Percentiles rank a stretch among this genome's conserved stretches.
Conservation (phyloP, 2,113 vertebrate genomes). For the Aythya baeri region DNA sequence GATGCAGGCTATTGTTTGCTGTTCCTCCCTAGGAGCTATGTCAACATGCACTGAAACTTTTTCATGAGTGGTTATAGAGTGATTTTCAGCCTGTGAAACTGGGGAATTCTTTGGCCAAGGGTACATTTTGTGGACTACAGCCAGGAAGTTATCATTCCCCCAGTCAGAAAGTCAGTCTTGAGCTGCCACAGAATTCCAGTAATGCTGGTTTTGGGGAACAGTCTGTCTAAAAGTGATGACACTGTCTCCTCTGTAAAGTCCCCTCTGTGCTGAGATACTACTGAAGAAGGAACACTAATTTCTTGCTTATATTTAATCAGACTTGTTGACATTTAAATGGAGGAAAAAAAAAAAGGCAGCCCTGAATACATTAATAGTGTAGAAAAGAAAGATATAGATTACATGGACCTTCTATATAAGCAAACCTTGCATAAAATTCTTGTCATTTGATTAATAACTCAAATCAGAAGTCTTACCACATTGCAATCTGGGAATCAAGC, state of each 20-base stretch:
- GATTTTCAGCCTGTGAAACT: neutral
- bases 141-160: neutral
- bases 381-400: constrained; percentile 68
- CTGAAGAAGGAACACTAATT: constrained; percentile 48
- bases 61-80: neutral
- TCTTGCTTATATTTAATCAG: constrained; percentile 65
- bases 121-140: neutral
- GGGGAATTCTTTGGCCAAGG: neutral
- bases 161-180: neutral
- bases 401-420: constrained; percentile 19
- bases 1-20: neutral
- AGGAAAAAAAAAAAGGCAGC: neutral
- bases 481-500: constrained; percentile 60
- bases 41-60: neutral
- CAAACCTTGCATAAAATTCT: constrained; percentile 30
- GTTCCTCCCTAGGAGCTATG: neutral
- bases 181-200: neutral
- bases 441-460: constrained; percentile 63
- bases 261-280: neutral
- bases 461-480: constrained; percentile 65
- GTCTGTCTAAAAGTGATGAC: constrained; percentile 24
- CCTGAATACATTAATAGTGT: constrained; percentile 44
- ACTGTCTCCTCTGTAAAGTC: constrained; percentile 13
- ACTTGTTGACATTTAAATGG: constrained; percentile 64
- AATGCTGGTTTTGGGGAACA: neutral